Evolutionary conservation across 2,888 invertebrate species (phyloP).

Genomic region (Nasonovia ribisnigri): DNA sequence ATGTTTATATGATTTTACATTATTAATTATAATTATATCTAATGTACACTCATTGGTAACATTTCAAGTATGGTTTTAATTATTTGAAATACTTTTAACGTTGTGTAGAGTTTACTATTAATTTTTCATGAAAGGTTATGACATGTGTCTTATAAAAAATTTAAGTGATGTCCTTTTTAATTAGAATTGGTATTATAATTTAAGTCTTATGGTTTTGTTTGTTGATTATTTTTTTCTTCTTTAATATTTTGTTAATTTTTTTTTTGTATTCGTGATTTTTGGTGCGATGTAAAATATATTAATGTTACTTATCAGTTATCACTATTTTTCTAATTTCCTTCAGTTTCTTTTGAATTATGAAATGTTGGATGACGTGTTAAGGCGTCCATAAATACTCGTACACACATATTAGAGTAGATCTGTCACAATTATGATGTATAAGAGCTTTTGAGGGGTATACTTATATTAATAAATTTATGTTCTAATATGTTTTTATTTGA

Average conservation of each 20-base stretch:
- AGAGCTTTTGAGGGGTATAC: not conserved
- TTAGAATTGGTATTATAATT: not conserved
- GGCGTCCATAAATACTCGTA: not conserved
- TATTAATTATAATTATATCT: not conserved
- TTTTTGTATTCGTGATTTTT: not conserved
- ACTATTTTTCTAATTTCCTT: not conserved
- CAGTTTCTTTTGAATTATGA: not conserved
- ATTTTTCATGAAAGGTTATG: not conserved
- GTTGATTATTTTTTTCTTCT: not conserved
- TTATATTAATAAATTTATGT: not conserved
- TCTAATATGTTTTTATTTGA: not conserved
- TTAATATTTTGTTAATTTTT: not conserved
- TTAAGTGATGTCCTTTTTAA: not conserved
- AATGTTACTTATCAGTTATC: not conserved
- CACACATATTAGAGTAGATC: not conserved
- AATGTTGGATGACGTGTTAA: not conserved
- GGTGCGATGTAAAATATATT: not conserved
- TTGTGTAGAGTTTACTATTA: not conserved
- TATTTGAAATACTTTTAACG: not conserved
- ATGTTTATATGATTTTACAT: not conserved
- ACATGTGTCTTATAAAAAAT: constrained; percentile 11
- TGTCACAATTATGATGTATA: not conserved
- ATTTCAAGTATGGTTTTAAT: constrained; percentile 20
- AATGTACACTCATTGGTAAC: not conserved
- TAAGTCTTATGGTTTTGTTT: not conserved